These are phyloP conservation scores for Porites evermanni DNA, from an alignment of 92 coral and sea anemone genomes.

Conservation along the genomic window DNA sequence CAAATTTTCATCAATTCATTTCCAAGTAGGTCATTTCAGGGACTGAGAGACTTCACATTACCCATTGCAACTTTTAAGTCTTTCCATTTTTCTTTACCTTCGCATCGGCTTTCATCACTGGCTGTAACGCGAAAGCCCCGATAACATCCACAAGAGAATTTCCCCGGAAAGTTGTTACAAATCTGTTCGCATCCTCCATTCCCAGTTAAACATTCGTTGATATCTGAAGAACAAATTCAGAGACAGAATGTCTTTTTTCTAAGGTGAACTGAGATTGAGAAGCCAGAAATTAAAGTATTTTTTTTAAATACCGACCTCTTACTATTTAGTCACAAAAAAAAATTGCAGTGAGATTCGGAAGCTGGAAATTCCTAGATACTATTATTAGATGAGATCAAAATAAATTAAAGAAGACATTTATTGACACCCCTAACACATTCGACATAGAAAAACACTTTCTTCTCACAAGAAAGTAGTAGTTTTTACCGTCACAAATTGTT, in stretches of 20 bases:
- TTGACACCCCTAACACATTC: neutral
- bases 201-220: slow-evolving; percentile 17
- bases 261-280: too few relatives aligned
- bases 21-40: too few relatives aligned
- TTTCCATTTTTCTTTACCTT: neutral
- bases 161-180: neutral
- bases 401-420: neutral
- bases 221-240: neutral
- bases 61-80: too few relatives aligned
- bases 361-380: too few relatives aligned
- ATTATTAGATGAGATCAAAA: too few relatives aligned
- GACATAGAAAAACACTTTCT: neutral
- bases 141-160: slow-evolving; percentile 7
- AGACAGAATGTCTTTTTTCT: neutral
- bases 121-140: neutral
- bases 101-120: neutral
- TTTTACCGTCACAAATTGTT: slow-evolving; percentile 30
- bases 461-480: neutral
- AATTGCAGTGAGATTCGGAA: too few relatives aligned
- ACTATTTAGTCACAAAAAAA: too few relatives aligned
- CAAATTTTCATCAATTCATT: too few relatives aligned
- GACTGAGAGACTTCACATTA: too few relatives aligned
- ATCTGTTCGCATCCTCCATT: slow-evolving; percentile 19
- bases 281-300: too few relatives aligned
- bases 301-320: too few relatives aligned